A percentile compares a stretch with the other conserved stretches of the same genome.
Evolutionary conservation across 2,888 invertebrate species (phyloP).

Genomic region (Sarcophaga rosellei): DNA sequence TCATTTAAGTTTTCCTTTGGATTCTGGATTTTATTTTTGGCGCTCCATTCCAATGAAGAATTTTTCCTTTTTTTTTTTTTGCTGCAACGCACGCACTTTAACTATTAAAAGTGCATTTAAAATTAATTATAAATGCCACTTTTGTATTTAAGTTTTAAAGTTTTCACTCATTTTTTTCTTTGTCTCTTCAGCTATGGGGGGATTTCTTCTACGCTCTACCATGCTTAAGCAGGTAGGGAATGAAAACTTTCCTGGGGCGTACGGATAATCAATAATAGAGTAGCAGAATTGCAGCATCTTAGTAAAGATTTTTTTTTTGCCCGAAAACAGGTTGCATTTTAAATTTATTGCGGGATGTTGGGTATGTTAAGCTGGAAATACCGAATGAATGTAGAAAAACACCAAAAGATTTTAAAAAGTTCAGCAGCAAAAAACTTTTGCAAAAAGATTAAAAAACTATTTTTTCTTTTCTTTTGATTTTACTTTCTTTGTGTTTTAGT

Average conservation of each 20-base stretch:
- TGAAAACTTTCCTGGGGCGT: neutral
- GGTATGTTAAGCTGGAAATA: neutral
- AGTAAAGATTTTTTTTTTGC: neutral
- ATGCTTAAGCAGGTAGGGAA: neutral
- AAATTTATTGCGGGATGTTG: neutral
- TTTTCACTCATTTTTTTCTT: slow-evolving; percentile 13
- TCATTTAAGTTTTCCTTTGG: neutral
- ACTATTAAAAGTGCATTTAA: slow-evolving; percentile 71
- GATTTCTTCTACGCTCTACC: too few species aligned
- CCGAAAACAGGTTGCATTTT: neutral
- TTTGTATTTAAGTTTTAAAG: slow-evolving; percentile 46
- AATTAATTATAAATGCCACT: slow-evolving; percentile 70
- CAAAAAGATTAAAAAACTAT: slow-evolving; percentile 1
- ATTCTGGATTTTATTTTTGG: neutral
- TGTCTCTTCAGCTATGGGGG: neutral
- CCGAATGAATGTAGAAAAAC: neutral
- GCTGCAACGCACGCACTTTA: slow-evolving; percentile 54
- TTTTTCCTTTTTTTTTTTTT: neutral
- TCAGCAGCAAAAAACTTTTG: neutral
- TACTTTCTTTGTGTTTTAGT: neutral
- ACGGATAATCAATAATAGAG: slow-evolving; percentile 53
- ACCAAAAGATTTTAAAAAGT: slow-evolving; percentile 2
- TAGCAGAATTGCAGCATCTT: neutral
- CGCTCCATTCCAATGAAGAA: slow-evolving; percentile 3
- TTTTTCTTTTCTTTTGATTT: neutral